Conservation (phyloP, 2,113 vertebrate genomes). For the Zootoca vivipara region DNA sequence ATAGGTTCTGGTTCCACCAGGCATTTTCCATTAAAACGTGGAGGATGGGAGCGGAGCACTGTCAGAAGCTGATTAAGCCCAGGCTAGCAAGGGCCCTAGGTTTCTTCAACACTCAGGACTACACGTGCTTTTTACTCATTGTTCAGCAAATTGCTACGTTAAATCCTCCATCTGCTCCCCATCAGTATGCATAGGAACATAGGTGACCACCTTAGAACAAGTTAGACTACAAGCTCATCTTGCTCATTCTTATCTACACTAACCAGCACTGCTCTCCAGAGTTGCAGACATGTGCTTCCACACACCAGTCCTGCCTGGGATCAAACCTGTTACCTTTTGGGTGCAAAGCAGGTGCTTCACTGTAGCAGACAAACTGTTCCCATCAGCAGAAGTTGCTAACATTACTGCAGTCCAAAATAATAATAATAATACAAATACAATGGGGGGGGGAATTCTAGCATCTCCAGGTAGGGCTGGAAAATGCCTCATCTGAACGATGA, state of each 20-base stretch:
- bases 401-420: too few species aligned
- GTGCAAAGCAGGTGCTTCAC: too few species aligned
- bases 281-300: background rate
- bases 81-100: background rate
- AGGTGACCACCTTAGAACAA: background rate
- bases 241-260: background rate
- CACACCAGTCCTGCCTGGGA: too few species aligned
- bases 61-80: background rate
- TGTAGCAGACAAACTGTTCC: too few species aligned
- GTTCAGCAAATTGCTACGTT: background rate
- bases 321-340: too few species aligned
- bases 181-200: background rate
- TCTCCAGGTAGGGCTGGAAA: too few species aligned
- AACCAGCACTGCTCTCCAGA: too few species aligned
- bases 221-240: background rate
- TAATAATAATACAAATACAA: too few species aligned
- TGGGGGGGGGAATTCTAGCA: too few species aligned
- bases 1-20: slow-evolving; percentile 62
- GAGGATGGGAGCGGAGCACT: slow-evolving; percentile 51
- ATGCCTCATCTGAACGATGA: too few species aligned
- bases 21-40: slow-evolving; percentile 51
- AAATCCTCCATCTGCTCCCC: background rate
- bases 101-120: background rate
- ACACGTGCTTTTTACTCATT: background rate
- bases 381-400: too few species aligned